Evolutionary conservation across 2,888 invertebrate species (phyloP).

Genomic region (Drosophila vallismaia): DNA sequence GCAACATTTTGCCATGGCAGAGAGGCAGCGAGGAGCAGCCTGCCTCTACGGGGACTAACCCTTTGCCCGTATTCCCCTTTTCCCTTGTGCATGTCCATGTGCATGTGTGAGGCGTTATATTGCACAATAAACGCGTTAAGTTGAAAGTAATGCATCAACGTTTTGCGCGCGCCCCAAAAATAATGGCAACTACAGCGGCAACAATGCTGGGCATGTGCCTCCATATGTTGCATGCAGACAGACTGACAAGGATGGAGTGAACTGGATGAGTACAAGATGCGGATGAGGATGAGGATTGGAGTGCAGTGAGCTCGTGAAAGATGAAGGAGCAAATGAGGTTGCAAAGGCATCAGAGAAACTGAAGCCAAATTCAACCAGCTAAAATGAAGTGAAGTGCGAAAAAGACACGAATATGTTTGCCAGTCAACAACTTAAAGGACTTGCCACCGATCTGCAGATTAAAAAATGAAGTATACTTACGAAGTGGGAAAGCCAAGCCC

Average conservation of each 20-base stretch:
- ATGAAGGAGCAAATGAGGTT: constrained; percentile 46
- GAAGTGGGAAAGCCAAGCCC: not conserved
- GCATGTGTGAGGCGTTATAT: constrained; percentile 47
- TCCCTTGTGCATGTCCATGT: constrained; percentile 2
- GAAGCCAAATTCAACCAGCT: constrained; percentile 16
- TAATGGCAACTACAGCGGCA: constrained; percentile 29
- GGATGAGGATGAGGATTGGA: not conserved
- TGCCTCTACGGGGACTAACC: not conserved
- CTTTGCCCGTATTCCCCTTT: not conserved
- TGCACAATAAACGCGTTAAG: constrained; percentile 74
- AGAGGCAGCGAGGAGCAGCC: constrained; percentile 14
- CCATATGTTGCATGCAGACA: constrained; percentile 41
- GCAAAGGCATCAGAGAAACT: constrained; percentile 33
- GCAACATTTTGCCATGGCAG: constrained; percentile 73
- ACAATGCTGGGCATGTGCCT: constrained; percentile 19
- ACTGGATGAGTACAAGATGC: constrained; percentile 18
- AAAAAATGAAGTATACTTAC: not conserved
- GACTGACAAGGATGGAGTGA: constrained; percentile 67
- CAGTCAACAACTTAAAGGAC: constrained; percentile 12
- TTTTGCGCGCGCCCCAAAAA: constrained; percentile 34
- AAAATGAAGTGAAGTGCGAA: constrained; percentile 39
- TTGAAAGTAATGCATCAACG: constrained; percentile 78
- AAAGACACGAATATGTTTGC: constrained; percentile 26
- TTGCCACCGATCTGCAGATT: constrained; percentile 30
- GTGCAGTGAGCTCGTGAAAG: constrained; percentile 30